These are phyloP conservation scores for Trichonephila clavata DNA, from an alignment of 1,140 invertebrate genomes.

Conservation along the genomic window DNA sequence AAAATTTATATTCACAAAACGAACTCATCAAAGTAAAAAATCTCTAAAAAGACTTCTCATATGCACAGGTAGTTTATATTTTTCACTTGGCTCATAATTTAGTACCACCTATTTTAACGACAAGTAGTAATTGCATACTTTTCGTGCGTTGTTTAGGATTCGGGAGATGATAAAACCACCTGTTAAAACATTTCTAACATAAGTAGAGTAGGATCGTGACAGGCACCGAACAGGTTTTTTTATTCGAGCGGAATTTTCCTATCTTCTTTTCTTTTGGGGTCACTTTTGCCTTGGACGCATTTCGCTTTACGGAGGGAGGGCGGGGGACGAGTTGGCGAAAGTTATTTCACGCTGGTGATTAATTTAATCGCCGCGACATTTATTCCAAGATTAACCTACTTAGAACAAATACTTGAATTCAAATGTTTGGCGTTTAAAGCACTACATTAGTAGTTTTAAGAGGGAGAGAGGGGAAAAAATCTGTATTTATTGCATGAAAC, in stretches of 20 bases:
- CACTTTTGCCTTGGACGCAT: background rate
- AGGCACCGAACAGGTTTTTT: background rate
- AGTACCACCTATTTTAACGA: no score
- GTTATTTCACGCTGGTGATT: conserved; percentile 4
- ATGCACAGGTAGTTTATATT: no score
- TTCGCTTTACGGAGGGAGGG: background rate
- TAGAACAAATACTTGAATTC: background rate
- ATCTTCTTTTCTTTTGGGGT: background rate
- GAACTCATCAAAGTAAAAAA: no score
- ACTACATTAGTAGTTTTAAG: background rate
- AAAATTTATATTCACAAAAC: no score
- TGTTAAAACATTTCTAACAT: background rate
- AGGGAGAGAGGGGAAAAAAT: background rate
- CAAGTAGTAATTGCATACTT: no score
- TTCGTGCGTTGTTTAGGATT: no score
- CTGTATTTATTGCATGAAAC: no score
- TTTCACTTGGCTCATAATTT: no score
- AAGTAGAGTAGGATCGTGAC: background rate
- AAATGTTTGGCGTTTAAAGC: background rate
- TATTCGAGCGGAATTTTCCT: background rate
- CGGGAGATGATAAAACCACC: background rate
- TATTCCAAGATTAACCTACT: background rate
- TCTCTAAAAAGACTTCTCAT: no score
- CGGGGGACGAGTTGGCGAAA: background rate
- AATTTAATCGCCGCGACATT: background rate